These are phyloP conservation scores for Heterodera carotae DNA, from an alignment of 1,140 invertebrate species.

Conservation along the genomic window DNA sequence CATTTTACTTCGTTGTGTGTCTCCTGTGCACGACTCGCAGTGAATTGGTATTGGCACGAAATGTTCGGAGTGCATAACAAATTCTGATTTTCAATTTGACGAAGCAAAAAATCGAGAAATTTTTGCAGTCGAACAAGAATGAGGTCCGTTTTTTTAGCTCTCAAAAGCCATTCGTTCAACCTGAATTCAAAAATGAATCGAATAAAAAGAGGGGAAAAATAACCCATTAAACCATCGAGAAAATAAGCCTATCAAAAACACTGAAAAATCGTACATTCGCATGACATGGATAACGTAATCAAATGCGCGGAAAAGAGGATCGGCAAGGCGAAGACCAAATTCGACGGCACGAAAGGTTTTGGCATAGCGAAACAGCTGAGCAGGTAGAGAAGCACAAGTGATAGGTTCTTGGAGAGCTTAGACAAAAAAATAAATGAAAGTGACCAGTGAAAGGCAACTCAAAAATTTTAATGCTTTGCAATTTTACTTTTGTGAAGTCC, in stretches of 20 bases:
- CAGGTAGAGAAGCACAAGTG: constrained; percentile 30
- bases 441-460: too few species aligned
- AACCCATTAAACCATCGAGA: background rate
- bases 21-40: constrained; percentile 17
- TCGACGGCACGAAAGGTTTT: constrained; percentile 47
- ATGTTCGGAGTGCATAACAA: constrained; percentile 33
- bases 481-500: constrained; percentile 49
- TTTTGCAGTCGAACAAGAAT: constrained; percentile 41
- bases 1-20: background rate
- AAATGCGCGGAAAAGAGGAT: constrained; percentile 42
- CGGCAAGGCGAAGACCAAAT: constrained; percentile 38
- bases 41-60: background rate
- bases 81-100: constrained; percentile 33
- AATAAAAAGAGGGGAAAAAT: background rate
- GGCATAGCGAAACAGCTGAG: constrained; percentile 47
- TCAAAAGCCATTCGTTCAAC: constrained; percentile 42
- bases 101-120: constrained; percentile 46
- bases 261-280: constrained; percentile 50
- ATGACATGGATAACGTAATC: constrained; percentile 44
- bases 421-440: background rate
- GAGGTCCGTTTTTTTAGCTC: constrained; percentile 33
- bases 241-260: background rate
- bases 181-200: constrained; percentile 32
- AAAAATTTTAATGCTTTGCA: constrained; percentile 7
- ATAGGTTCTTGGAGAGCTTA: constrained; percentile 48